Percentiles rank a stretch among this genome's conserved stretches.
These are phyloP conservation scores for Alentia gelatinosa DNA, from an alignment of 2,888 invertebrate species.

Conservation along the genomic window DNA sequence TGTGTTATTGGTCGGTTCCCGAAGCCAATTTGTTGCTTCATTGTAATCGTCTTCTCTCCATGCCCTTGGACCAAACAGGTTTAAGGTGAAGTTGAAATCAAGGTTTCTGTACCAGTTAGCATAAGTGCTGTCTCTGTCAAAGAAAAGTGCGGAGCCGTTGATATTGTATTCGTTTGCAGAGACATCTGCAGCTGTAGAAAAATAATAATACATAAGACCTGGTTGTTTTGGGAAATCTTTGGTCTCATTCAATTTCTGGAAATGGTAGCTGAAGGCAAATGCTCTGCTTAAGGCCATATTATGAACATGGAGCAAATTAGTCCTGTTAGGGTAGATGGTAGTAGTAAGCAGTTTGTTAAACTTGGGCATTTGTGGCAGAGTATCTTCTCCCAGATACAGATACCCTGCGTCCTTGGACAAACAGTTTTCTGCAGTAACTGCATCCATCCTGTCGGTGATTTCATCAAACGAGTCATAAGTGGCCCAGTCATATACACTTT, in stretches of 20 bases:
- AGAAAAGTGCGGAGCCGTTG: conserved; percentile 92
- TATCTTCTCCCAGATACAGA: conserved; percentile 90
- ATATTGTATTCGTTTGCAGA: conserved; percentile 93
- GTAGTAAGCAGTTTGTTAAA: conserved; percentile 83
- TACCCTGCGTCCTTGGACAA: conserved; percentile 92
- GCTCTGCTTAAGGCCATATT: conserved; percentile 97
- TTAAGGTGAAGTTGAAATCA: conserved; percentile 94
- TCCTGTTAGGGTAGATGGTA: conserved; percentile 92
- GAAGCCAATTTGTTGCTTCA: conserved; percentile 96
- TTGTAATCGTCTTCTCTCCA: conserved; percentile 82
- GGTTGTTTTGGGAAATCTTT: conserved; percentile 87
- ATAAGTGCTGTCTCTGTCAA: conserved; percentile 95
- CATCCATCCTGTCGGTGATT: conserved; percentile 90
- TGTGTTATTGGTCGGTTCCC: conserved; percentile 96
- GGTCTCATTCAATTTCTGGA: conserved; percentile 68
- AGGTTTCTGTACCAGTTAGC: conserved; percentile 96
- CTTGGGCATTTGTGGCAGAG: conserved; percentile 88
- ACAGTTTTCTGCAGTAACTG: conserved; percentile 93
- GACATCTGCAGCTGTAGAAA: conserved; percentile 96
- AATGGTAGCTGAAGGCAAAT: conserved; percentile 88
- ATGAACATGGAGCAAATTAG: conserved; percentile 94
- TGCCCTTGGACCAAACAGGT: conserved; percentile 95
- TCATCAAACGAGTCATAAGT: conserved; percentile 93
- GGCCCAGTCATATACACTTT: conserved; percentile 88
- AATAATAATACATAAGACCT: conserved; percentile 98